Evolutionary conservation across 92 coral and sea anemone genomes (phyloP), one percentile per base, ranked within the genome.

Genomic region (Hydrozoanthus gracilis): DNA sequence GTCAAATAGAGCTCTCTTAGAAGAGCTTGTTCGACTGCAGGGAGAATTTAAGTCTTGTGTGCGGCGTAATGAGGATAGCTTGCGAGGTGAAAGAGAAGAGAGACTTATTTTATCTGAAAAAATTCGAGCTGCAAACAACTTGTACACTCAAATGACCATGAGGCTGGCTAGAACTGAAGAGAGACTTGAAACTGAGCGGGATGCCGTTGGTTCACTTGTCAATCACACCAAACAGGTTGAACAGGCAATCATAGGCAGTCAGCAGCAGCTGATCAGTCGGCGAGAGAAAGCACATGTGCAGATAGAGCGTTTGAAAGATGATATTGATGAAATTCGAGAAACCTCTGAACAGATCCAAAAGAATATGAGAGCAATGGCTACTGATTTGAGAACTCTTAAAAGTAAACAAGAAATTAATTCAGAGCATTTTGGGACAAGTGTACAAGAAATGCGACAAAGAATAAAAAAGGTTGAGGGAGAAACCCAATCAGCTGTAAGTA

Each of bases 211-310:
- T 8, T 82, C 97, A 10, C 95, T 97, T 51, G 94, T 97, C 17
- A 97, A 89, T 67, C 99, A 97, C 73, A 93, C 98, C 11, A 97
- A 97, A 76, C 98, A 97, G 68, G 98, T 97, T n/a, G 99, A 97
- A 79, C 99, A 95, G 20, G 96, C 99, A 56, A 76, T 97, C 17
- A 92, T 95, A 85, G 99, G 99, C 18, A 95, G 92, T 47, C 96
- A 97, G 73, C 99, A 97, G 77, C 98, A 94, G 69, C 74, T 95
- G 46, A 68, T 95, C 46, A 92, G 91, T 86, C 88, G 96, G 44
- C 90, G 99, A 67, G 99, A 97, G 84, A 98, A 97, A 90, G 87
- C 94, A 71, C 93, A 95, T 83, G 95, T 94, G 8, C 90, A 92
- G 49, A 84, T 97, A 47, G 96, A 91, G 47, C 86, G 98, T 75